Conservation (phyloP, 1,140 invertebrate species). For the Eupeodes corollae region DNA sequence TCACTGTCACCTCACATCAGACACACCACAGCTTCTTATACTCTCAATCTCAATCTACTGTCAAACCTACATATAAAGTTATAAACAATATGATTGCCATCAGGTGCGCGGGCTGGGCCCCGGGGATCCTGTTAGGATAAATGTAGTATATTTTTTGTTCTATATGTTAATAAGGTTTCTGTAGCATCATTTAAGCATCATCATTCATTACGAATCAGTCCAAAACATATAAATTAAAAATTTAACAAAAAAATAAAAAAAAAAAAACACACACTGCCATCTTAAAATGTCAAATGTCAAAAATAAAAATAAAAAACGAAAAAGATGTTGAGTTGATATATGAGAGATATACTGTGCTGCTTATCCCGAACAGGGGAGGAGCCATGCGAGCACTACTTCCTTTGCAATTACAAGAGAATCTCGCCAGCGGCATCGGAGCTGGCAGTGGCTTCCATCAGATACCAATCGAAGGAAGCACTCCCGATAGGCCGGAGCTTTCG, state of each 20-base stretch:
- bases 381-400: conserved; percentile 47
- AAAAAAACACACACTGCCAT: conserved; percentile 2
- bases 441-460: conserved; percentile 23
- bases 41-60: no score
- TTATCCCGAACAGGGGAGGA: conserved; percentile 40
- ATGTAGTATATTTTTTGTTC: neutral
- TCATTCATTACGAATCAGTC: no score
- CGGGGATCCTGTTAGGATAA: neutral
- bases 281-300: conserved; percentile 1
- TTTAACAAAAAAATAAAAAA: conserved; percentile 12
- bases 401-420: conserved; percentile 36
- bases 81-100: no score
- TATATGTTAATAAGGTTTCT: no score
- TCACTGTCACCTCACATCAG: no score
- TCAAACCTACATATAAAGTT: no score
- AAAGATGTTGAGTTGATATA: no score
- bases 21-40: no score
- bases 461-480: conserved; percentile 25
- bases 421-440: conserved; percentile 1
- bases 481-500: conserved; percentile 47
- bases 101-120: no score
- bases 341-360: no score
- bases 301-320: neutral
- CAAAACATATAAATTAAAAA: neutral
- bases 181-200: no score